Evolutionary conservation across 2,797 vertebrate species (phyloP).

Genomic region (Syngnathus acus): DNA sequence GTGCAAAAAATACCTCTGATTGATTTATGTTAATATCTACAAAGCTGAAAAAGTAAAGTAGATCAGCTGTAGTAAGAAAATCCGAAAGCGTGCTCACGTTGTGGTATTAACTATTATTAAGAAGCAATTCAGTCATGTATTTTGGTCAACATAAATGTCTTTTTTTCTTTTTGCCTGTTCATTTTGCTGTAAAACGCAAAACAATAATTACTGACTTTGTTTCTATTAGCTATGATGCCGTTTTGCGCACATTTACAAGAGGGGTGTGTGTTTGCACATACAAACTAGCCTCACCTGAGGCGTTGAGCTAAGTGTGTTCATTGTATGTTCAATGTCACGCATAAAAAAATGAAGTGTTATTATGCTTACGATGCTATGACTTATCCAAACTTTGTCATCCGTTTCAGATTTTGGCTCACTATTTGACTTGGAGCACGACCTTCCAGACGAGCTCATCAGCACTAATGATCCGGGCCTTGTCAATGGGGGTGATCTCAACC

Average conservation of each 20-base stretch:
- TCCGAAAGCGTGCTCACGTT: neutral
- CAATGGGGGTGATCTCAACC: constrained; percentile 89
- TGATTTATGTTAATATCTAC: no score
- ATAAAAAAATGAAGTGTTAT: neutral
- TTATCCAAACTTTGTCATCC: constrained; percentile 16
- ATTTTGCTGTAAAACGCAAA: neutral
- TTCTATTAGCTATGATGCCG: neutral
- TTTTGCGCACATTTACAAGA: neutral
- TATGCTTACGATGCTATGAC: neutral
- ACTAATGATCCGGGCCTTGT: constrained; percentile 84
- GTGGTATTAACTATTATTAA: neutral
- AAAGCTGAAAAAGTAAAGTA: no score
- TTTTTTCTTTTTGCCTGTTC: neutral
- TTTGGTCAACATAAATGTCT: neutral
- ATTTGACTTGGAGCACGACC: constrained; percentile 95
- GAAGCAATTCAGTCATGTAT: no score
- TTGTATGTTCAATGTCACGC: neutral
- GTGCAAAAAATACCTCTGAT: neutral
- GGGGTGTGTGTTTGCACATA: neutral
- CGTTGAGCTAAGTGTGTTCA: neutral
- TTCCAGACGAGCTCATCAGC: constrained; percentile 96
- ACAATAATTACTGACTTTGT: no score
- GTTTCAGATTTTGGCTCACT: constrained; percentile 89
- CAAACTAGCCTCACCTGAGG: neutral
- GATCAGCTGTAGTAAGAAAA: neutral